phyloP scores from a whole-genome alignment of 2,888 invertebrate genomes.

The Sussaba pulchella region DNA sequence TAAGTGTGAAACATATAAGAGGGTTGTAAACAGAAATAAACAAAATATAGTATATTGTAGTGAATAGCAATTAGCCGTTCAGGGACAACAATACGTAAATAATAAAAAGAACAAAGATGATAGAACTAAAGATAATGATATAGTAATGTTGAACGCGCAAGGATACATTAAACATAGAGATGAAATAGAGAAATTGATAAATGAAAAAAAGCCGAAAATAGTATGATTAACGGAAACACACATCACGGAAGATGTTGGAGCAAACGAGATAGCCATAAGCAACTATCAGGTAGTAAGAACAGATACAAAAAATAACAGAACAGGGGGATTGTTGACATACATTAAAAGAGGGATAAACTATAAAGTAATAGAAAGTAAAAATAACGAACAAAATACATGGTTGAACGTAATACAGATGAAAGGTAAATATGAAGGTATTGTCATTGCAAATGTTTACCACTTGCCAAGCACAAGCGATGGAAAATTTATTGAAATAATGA shows the following conservation, averaged over 20 bases:
- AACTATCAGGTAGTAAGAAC: constrained; percentile 46
- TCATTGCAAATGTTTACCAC: constrained; percentile 29
- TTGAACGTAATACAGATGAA: neutral
- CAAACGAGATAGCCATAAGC: constrained; percentile 42
- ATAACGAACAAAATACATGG: neutral
- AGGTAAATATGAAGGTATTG: neutral
- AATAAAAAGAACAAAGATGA: constrained; percentile 29
- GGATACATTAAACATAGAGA: constrained; percentile 62
- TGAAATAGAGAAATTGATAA: constrained; percentile 55
- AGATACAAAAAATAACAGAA: constrained; percentile 43
- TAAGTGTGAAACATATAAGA: constrained; percentile 19
- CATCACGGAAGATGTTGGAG: constrained; percentile 34
- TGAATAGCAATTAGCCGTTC: constrained; percentile 23
- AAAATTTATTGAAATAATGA: neutral
- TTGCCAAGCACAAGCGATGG: constrained; percentile 24
- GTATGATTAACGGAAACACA: constrained; percentile 60
- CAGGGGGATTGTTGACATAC: constrained; percentile 27
- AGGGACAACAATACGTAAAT: constrained; percentile 1
- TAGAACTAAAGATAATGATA: neutral
- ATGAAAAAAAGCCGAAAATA: constrained; percentile 43
- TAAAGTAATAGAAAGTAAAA: neutral
- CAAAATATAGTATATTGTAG: constrained; percentile 7
- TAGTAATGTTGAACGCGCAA: constrained; percentile 39
- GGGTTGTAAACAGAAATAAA: constrained; percentile 7
- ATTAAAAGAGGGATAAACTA: neutral